Base-by-base conservation (phyloP, 1,140 invertebrate species). In the Adoxophyes honmai region DNA sequence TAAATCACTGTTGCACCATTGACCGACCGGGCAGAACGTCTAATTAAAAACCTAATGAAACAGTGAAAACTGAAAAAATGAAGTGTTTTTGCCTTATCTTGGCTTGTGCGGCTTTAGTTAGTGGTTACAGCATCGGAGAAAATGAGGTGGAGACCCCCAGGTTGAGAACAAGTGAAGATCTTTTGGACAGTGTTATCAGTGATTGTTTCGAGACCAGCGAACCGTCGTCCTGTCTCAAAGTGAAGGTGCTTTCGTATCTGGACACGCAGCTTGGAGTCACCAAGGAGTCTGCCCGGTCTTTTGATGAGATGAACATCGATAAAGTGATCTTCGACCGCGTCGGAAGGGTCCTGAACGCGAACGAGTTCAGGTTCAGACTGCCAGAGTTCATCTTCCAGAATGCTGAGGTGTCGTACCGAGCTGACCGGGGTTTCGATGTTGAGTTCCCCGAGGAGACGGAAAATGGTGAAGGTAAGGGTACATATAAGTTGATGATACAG, bases 311-410 rank as follows among this genome's bases (percentile, higher is more conserved):
- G 52, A 92, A 94, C 67, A 90, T 95, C 48, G 94, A 95, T 64
- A 93, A 94, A 73, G 92, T 94, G 21, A 93, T 96, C 57, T 92
- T 93, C 55, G 92, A 94, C 44, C 91, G 95, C 62, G 91, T 92
- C 4, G 91, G 91, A 10, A 91, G 93, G 64, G 92, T 95, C 57
- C 66, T 96, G 33, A 92, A 92, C 74, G 91, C 90, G 18, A 94
- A 95, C 73, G 93, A 95, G 68, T 92, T 95, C 70, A 91, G 90
- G 33, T 68, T 95, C 34, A 90, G 92, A 62, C 73, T 96, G 53
- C 95, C 95, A 0, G 92, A 95, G 71, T 90, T 94, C 35, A 87
- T 95, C 56, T 95, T 96, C 81, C 91, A 92, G 54, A 86, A 90
- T 51, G 92, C 93, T 38, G 91, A 94, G 63, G 81, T 94, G 5